phyloP scores from a whole-genome alignment of 2,888 invertebrate genomes.

The Hyalella azteca region DNA sequence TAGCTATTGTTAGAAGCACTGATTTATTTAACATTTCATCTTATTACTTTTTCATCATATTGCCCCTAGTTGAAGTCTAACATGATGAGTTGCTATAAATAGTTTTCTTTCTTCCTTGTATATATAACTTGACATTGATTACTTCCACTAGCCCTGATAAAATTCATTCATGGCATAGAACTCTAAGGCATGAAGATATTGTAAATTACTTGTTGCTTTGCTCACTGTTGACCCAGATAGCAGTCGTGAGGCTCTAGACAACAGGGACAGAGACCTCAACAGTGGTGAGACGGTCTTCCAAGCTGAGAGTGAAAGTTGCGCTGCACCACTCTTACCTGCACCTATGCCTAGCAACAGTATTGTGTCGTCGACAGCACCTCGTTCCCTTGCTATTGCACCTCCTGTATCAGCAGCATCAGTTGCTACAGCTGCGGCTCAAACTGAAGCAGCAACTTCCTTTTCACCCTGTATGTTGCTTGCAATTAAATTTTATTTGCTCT shows the following conservation, averaged over 20 bases:
- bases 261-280: not conserved
- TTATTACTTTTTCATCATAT: too few species aligned
- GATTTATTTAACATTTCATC: too few species aligned
- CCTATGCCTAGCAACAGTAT: not conserved
- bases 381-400: not conserved
- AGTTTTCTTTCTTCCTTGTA: too few species aligned
- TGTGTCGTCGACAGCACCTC: not conserved
- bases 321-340: not conserved
- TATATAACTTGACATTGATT: too few species aligned
- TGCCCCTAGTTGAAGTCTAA: too few species aligned
- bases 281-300: not conserved
- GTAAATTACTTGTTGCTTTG: too few species aligned
- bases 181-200: too few species aligned
- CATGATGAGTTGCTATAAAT: too few species aligned
- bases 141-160: too few species aligned
- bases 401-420: not conserved
- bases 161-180: too few species aligned
- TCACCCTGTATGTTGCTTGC: not conserved
- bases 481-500: not conserved
- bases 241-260: not conserved
- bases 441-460: not conserved
- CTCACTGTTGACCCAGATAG: not conserved
- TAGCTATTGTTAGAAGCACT: too few species aligned
- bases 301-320: not conserved
- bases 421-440: not conserved